Conservation (phyloP, 2,888 invertebrate genomes). For the Pocota personata region DNA sequence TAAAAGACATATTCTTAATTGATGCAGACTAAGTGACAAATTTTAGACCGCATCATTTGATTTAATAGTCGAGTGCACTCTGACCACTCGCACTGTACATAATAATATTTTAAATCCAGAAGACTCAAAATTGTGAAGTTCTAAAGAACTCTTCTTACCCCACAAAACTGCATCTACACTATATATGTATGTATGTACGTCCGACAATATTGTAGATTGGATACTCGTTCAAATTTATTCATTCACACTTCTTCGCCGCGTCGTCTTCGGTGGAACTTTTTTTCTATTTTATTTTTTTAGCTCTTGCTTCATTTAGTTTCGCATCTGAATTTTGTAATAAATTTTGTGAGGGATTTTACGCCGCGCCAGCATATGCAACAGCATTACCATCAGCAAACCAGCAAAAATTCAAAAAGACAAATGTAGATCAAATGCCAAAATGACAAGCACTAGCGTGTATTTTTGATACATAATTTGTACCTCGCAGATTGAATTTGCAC, state of each 20-base stretch:
- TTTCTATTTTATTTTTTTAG: neutral
- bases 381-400: slow-evolving; percentile 15
- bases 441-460: slow-evolving; percentile 57
- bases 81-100: no score
- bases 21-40: no score
- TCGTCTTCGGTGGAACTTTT: neutral
- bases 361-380: slow-evolving; percentile 22
- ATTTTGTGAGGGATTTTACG: slow-evolving; percentile 44
- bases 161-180: neutral
- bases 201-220: neutral
- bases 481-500: slow-evolving; percentile 2
- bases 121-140: neutral
- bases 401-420: slow-evolving; percentile 57
- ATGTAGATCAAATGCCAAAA: slow-evolving; percentile 73
- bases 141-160: neutral
- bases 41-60: no score
- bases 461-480: slow-evolving; percentile 64
- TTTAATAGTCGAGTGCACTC: no score
- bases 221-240: slow-evolving; percentile 65
- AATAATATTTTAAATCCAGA: neutral
- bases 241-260: slow-evolving; percentile 54
- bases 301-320: slow-evolving; percentile 53
- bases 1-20: no score
- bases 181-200: neutral
- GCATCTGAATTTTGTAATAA: slow-evolving; percentile 54